Conservation (phyloP, 1,140 invertebrate species). For the Idris sp. region DNA sequence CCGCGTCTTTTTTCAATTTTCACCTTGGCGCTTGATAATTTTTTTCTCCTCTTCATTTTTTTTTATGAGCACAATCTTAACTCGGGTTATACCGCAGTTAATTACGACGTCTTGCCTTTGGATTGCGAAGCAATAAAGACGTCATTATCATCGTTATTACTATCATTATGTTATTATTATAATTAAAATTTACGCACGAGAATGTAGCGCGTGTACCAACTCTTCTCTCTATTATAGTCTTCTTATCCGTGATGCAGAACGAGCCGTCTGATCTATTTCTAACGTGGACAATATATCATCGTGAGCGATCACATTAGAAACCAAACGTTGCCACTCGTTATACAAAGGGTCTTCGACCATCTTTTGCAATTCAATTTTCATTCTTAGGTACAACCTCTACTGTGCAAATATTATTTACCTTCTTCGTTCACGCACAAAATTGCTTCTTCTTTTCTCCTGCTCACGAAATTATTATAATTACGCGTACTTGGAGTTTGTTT, state of each 20-base stretch:
- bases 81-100: conserved; percentile 61
- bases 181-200: conserved; percentile 64
- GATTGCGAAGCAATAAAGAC: conserved; percentile 65
- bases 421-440: neutral
- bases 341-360: too few species aligned
- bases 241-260: conserved; percentile 61
- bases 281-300: conserved; percentile 49
- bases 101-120: conserved; percentile 62
- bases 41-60: conserved; percentile 47
- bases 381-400: neutral
- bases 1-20: conserved; percentile 58
- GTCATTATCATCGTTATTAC: conserved; percentile 65
- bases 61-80: conserved; percentile 59
- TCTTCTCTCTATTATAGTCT: conserved; percentile 40
- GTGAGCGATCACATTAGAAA: conserved; percentile 35
- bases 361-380: too few species aligned
- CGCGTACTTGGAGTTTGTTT: conserved; percentile 1
- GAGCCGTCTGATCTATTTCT: conserved; percentile 58
- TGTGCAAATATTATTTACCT: too few species aligned
- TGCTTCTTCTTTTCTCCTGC: neutral
- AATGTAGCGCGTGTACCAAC: conserved; percentile 53
- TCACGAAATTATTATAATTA: conserved; percentile 46
- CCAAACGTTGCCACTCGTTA: too few species aligned
- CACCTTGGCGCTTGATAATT: conserved; percentile 62
- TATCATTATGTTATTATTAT: conserved; percentile 66